Evolutionary conservation across 2,888 invertebrate genomes (phyloP), one percentile per base, ranked within the genome.

Genomic region (Troides oblongomaculatus): DNA sequence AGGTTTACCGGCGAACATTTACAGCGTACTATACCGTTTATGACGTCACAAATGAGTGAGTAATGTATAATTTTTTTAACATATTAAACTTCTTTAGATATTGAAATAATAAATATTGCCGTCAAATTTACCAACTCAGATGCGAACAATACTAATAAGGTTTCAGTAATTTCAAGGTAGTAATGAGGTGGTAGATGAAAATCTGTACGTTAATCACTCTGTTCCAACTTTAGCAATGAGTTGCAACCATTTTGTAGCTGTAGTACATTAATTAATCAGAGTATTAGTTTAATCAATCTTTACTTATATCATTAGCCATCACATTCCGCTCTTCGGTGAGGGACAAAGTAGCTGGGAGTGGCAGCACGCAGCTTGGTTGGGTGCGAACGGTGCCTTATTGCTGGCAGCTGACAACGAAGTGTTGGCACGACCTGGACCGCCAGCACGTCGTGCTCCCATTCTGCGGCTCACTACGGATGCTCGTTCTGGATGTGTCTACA

Each of bases 21-120:
- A 96, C 96, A 81, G 97, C 97, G 80, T 96, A 96, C 90, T 97
- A 97, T 93, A 97, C 97, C 79, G 96, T 97, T 88, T 97, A 97
- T 93, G 97, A 97, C 93, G 97, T 97, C 89, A 95, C 95, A 84
- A 97, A 97, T 92, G 97, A 97, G 96, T 97, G 87, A 95, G 96
- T 95, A 12, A 4, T 46, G 46, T 12, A 46, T 46, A 12, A 46
- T 2, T 4, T 46, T 46, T 46, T 39, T 39, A 10, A 46, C 12
- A 46, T 14, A 1, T 46, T 46, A 12, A 46, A 14, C 46, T 46
- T 46, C 12, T 46, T 46, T 46, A 14, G 12, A 46, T 14, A 46
- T 12, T 12, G 46, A 46, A 53, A 53, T n/a, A n/a, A n/a, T 18
- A 7, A n/a, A n/a, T 18, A 46, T 46, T 8, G 46, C 4, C 18